Evolutionary conservation across 2,113 vertebrate species (phyloP), one percentile per base, ranked within the genome.

Genomic region (Lucifuga dentata): DNA sequence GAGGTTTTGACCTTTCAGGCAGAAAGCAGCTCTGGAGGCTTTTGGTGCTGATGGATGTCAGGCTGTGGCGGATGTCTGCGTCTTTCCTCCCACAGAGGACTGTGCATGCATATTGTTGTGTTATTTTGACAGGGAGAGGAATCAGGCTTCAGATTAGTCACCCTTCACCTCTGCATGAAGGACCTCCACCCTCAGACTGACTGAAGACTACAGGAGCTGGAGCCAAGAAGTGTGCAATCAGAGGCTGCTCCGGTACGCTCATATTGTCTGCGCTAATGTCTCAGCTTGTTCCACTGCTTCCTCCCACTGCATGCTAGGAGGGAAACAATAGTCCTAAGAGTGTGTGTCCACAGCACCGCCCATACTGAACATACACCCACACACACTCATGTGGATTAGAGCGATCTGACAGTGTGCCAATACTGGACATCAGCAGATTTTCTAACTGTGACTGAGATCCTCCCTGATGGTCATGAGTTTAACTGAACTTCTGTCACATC

Each of bases 221-320:
- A 80, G 78, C 81, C 81, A 82, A 70, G 65, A 19, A 40, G 7
- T 50, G 33, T 58, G 86, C 82, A 58, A 76, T 79, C 70, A 83
- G 50, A 72, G 36, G 23, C 59, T 50, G 11, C 56, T 40, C 80
- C 33, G 36, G 56, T 69, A 53, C 59, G 57, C 61, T 61, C 58
- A 76, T 56, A 80, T 73, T 84, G 79, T 85, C 82, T 71, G 57
- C 20, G 29, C 64, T 72, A 81, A 76, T 78, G 69, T 83, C 64
- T 74, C 69, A 59, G 77, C 77, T 82, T 75, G 70, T 76, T 83
- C 68, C 68, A 53, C 55, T 26, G 15, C 78, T 87, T 87, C 77
- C 86, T 83, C 73, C 62, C 77, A 56, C 63, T 77, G 43, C 67
- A 59, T 50, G 61, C 43, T 73, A 61, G 57, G 71, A 70, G 64